Evolutionary conservation across 2,888 invertebrate species (phyloP), one percentile per base, ranked within the genome.

Genomic region (Amiota minor): DNA sequence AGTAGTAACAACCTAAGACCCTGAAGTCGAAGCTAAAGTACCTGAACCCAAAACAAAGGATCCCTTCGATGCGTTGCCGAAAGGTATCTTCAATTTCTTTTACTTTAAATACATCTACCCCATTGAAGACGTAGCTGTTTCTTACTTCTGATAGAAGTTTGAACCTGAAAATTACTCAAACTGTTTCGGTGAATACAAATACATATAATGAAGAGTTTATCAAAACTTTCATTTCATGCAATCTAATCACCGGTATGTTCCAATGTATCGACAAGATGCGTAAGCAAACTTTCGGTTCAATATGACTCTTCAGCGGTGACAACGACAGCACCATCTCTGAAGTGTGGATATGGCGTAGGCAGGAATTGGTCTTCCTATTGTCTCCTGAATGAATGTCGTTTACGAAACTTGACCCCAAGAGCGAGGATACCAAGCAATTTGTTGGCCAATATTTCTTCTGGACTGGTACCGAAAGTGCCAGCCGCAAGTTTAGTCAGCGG

Each of bases 131-230:
- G 98, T 95, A 87, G 98, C 99, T 73, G 94, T 99, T 88, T 97
- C 98, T 0, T 98, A 97, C 90, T 99, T 99, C 92, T 99, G 97
- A 96, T 94, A 98, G 89, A 97, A 99, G 90, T 99, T 99, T 88
- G 99, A 99, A 90, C 92, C 96, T 9, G 95, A 97, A 89, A 93
- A 98, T 91, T 98, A 97, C 90, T 98, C 98, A 76, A 97, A 99
- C 90, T 99, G 99, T 99, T 94, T 93, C 79, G 95, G 97, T 71
- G 98, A 98, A 92, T 99, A 99, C 92, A 98, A 98, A 90, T n/a
- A n/a, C n/a, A n/a, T 99, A 96, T 91, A 95, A 95, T 75, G 92
- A 97, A 75, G 98, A 99, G 89, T 93, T 99, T 23, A 92, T 94
- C 78, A 95, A 96, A 90, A 94, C 95, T 62, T 99, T 98, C 92